These are phyloP conservation scores for Delichon dasypus DNA, from an alignment of 2,797 vertebrate species.

Conservation along the genomic window DNA sequence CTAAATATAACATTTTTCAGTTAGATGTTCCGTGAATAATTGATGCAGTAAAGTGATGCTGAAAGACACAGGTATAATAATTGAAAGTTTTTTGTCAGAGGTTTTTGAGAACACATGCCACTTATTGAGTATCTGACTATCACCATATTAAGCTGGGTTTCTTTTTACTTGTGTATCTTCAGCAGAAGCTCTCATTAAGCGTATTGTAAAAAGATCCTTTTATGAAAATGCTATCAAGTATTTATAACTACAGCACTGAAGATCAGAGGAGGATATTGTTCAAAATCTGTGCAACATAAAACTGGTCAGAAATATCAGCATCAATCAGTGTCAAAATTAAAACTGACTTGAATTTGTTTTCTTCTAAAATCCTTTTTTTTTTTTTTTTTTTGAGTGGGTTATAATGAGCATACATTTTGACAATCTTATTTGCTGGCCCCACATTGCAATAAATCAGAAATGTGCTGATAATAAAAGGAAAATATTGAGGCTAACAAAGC, in stretches of 20 bases:
- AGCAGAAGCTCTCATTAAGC: slow-evolving; percentile 63
- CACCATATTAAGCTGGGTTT: slow-evolving; percentile 30
- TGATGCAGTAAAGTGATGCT: slow-evolving; percentile 70
- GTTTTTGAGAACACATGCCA: slow-evolving; percentile 38
- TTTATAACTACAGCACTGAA: slow-evolving; percentile 56
- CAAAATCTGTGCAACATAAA: slow-evolving; percentile 54
- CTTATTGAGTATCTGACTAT: slow-evolving; percentile 43
- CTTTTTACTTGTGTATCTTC: slow-evolving; percentile 47
- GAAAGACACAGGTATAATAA: slow-evolving; percentile 75
- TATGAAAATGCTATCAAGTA: slow-evolving; percentile 56
- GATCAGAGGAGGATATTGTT: slow-evolving; percentile 54
- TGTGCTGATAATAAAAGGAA: slow-evolving; percentile 11
- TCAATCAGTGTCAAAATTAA: slow-evolving; percentile 51
- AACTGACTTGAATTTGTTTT: slow-evolving; percentile 21
- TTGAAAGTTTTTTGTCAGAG: slow-evolving; percentile 57
- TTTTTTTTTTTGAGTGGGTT: slow-evolving; percentile 36
- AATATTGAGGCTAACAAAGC: slow-evolving; percentile 1
- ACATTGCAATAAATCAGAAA: slow-evolving; percentile 54
- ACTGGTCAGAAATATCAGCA: slow-evolving; percentile 47
- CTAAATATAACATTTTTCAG: slow-evolving; percentile 69
- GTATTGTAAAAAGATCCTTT: slow-evolving; percentile 54
- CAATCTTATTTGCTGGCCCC: slow-evolving; percentile 51
- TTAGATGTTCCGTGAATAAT: slow-evolving; percentile 72
- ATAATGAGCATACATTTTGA: slow-evolving; percentile 44
- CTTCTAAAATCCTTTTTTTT: slow-evolving; percentile 34